Base-by-base conservation (phyloP, 2,797 vertebrate species). In the Phoeniculus purpureus region DNA sequence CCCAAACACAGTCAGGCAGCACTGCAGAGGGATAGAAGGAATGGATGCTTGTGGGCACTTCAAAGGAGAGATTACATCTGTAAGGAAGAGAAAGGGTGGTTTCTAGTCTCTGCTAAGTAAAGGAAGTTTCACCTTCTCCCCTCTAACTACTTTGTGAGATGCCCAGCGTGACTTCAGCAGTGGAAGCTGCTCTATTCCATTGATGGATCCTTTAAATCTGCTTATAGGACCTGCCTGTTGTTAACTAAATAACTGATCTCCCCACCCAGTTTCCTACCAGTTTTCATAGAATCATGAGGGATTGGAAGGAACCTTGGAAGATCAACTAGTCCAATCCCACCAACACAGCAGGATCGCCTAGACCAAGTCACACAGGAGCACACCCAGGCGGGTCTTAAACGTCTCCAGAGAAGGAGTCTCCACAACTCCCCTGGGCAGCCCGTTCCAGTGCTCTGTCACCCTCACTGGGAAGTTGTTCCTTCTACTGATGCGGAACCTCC, bases 161-260 rank as follows among this genome's bases (percentile, higher is more conserved):
- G 12, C 32, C 61, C 29, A 27, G 15, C 29, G 31, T 43, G 72
- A 87, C 20, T 82, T 81, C 70, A 82, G 45, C 26, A 4, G 14
- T 3, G 47, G 71, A 32, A 91, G 37, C 23, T 94, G 22, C 73
- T 83, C 1, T 3, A 61, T 4, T 20, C 55, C 2, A 3, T 1
- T 34, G 23, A 89, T 27, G 29, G 88, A 37, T 72, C 10, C 52
- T 87, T 77, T 61, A 45, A 54, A 90, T 34, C 14, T 21, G 25
- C 71, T 71, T 81, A 66, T 1, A 91, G 32, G 80, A 73, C 40
- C 72, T 79, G 27, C 7, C 68, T 89, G 89, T 89, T 85, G 45
- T 89, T 94, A 94, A 82, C 66, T 48, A 68, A 82, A 22, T 67
- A 93, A 93, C 43, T 83, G 34, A 8, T 73, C 23, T 64, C 47